Evolutionary conservation across 2,888 invertebrate species (phyloP).

Genomic region (Plebejus anna): DNA sequence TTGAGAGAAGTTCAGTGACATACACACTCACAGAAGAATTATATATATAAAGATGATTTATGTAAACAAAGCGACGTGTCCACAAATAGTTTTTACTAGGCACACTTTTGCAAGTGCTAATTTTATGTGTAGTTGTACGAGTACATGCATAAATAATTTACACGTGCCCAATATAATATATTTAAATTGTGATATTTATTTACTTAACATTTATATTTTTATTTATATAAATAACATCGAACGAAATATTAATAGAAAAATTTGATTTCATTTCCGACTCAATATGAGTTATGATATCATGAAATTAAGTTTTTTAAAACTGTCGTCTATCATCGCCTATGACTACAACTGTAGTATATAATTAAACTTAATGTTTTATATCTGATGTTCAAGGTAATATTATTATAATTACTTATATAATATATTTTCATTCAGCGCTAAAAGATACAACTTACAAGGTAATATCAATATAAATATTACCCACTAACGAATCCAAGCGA

Average conservation of each 20-base stretch:
- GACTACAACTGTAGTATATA: background rate
- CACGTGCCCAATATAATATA: background rate
- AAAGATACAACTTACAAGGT: no score
- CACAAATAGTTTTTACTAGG: constrained; percentile 16
- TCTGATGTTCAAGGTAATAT: no score
- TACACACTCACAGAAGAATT: no score
- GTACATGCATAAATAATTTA: constrained; percentile 12
- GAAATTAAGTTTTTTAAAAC: no score
- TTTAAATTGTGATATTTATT: constrained; percentile 12
- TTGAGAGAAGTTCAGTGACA: no score
- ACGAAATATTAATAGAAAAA: background rate
- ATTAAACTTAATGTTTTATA: background rate
- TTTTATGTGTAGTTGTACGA: constrained; percentile 22
- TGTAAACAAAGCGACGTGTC: background rate
- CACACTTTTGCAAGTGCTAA: constrained; percentile 24
- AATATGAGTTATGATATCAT: background rate
- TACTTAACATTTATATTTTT: background rate
- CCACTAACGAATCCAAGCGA: no score
- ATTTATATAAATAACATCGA: background rate
- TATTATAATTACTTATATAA: no score
- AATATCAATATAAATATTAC: no score
- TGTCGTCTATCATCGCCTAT: background rate
- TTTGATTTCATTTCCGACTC: background rate
- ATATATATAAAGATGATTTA: background rate
- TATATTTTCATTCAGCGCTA: no score